Percentiles rank a stretch among this genome's conserved stretches.
Conservation (phyloP, 1,140 invertebrate species). For the Marisa cornuarietis region DNA sequence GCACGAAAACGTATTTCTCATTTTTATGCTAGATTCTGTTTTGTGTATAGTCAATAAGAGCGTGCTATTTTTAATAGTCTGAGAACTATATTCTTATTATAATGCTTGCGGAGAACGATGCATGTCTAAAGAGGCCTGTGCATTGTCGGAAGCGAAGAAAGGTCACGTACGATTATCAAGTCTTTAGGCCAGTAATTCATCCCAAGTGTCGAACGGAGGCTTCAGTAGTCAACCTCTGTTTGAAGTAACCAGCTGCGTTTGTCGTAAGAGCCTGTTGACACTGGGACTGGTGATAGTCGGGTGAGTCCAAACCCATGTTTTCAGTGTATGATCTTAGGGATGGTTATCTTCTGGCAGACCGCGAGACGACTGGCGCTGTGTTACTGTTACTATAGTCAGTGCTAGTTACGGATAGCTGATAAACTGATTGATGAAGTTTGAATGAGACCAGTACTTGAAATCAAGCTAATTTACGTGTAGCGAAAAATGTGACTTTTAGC, state of each 20-base stretch:
- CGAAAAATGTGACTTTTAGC: too few species aligned
- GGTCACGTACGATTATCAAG: slow-evolving; percentile 28
- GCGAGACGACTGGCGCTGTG: too few species aligned
- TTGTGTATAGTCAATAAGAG: not conserved
- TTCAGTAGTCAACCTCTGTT: slow-evolving; percentile 4
- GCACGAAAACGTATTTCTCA: too few species aligned
- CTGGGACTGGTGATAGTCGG: not conserved
- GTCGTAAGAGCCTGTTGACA: slow-evolving; percentile 1
- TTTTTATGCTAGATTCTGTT: not conserved
- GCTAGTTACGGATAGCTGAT: too few species aligned
- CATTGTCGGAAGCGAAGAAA: slow-evolving; percentile 25
- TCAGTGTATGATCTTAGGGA: too few species aligned
- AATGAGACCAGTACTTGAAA: too few species aligned
- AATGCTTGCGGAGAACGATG: slow-evolving; percentile 9
- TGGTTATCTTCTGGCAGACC: too few species aligned
- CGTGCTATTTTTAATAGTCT: too few species aligned
- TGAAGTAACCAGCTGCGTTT: not conserved
- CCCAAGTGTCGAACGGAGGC: slow-evolving; percentile 11
- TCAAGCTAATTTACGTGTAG: too few species aligned
- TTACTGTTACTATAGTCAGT: too few species aligned
- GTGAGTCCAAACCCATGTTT: slow-evolving; percentile 6
- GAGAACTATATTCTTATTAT: slow-evolving; percentile 23
- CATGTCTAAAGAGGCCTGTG: slow-evolving; percentile 12
- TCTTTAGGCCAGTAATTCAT: slow-evolving; percentile 26
- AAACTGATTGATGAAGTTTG: too few species aligned